These are phyloP conservation scores for Spilogale gracilis DNA, from an alignment of 2,113 vertebrate species.

Conservation along the genomic window DNA sequence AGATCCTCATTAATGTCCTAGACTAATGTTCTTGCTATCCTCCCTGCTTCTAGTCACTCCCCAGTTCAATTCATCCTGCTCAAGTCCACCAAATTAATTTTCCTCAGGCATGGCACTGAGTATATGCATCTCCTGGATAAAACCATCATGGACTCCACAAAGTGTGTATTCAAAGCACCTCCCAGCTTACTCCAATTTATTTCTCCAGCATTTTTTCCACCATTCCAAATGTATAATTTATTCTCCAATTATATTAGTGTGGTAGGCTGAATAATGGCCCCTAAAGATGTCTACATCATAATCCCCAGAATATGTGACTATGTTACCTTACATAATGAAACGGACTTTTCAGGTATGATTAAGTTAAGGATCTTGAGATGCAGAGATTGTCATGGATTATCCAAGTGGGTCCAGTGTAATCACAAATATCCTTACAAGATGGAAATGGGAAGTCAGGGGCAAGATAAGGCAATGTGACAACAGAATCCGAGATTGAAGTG, in stretches of 20 bases:
- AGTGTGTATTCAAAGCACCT: not conserved
- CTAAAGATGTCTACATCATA: not conserved
- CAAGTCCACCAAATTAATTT: slow-evolving; percentile 32
- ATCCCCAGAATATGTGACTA: not conserved
- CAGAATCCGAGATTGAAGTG: not conserved
- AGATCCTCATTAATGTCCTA: slow-evolving; percentile 55
- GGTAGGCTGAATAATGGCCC: not conserved
- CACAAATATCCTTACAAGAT: not conserved
- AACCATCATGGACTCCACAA: not conserved
- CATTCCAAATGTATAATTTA: slow-evolving; percentile 20
- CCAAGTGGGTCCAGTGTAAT: not conserved
- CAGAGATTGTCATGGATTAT: not conserved
- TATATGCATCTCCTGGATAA: not conserved
- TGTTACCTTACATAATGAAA: slow-evolving; percentile 28
- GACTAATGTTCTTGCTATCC: slow-evolving; percentile 16
- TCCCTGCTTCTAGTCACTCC: slow-evolving; percentile 28
- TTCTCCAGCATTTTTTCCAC: slow-evolving; percentile 6
- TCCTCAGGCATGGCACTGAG: slow-evolving; percentile 3
- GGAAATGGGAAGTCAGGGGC: not conserved
- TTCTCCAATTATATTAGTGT: not conserved
- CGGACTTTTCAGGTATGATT: not conserved
- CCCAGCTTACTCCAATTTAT: not conserved
- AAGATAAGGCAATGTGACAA: not conserved
- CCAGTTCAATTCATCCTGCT: slow-evolving; percentile 33
- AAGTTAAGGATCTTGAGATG: not conserved